phyloP scores from a whole-genome alignment of 1,140 invertebrate genomes.

The Dolichoris vasculosae region DNA sequence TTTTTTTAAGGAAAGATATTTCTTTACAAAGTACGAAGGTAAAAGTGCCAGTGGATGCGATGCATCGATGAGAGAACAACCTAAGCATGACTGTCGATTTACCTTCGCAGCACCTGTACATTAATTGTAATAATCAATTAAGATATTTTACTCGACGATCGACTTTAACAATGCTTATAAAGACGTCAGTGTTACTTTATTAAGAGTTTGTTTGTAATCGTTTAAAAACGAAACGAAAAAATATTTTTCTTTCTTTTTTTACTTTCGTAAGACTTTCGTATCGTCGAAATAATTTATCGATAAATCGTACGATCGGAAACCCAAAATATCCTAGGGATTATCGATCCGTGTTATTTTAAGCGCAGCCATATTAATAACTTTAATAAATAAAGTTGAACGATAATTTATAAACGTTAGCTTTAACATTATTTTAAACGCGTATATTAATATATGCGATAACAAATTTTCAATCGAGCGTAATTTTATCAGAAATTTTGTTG shows the following conservation, averaged over 20 bases:
- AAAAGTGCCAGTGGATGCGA: not conserved
- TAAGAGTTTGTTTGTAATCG: not conserved
- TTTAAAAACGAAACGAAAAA: not conserved
- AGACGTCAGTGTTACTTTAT: not conserved
- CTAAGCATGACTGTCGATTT: not conserved
- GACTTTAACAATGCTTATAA: not conserved
- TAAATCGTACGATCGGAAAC: not conserved
- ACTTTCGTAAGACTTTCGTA: too few species aligned
- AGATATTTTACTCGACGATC: not conserved
- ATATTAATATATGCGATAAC: too few species aligned
- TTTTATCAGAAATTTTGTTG: too few species aligned
- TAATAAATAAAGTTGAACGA: too few species aligned
- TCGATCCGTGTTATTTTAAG: too few species aligned
- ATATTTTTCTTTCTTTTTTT: not conserved
- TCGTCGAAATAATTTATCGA: not conserved
- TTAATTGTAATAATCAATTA: not conserved
- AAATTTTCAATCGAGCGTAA: too few species aligned
- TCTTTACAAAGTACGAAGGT: not conserved
- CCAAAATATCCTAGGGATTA: too few species aligned
- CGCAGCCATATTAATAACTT: too few species aligned
- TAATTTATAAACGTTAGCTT: too few species aligned
- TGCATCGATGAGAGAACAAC: not conserved
- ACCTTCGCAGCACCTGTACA: not conserved
- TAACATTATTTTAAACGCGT: too few species aligned
- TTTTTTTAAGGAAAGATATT: not conserved